phyloP scores from a whole-genome alignment of 1,140 invertebrate genomes.

The Cylas formicarius region DNA sequence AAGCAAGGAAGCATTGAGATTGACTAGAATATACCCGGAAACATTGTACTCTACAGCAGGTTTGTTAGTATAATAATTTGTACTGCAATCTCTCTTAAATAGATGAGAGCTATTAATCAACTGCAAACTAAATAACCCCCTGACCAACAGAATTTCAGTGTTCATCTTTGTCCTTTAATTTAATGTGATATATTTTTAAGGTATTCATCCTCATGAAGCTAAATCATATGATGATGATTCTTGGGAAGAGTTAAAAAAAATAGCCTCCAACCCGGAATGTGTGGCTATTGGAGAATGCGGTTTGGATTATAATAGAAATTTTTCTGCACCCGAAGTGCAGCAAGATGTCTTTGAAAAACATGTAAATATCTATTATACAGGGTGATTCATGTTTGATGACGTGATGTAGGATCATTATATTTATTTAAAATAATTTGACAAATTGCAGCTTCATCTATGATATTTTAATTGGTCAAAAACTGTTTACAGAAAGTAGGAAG shows the following conservation, averaged over 20 bases:
- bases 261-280: conserved; percentile 77
- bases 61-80: conserved; percentile 32
- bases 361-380: conserved; percentile 44
- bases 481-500: not conserved
- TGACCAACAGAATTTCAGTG: too few relatives aligned
- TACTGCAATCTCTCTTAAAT: not conserved
- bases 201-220: conserved; percentile 92
- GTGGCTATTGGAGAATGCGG: conserved; percentile 92
- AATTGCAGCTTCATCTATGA: too few relatives aligned
- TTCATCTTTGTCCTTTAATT: conserved; percentile 7
- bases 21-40: conserved; percentile 82
- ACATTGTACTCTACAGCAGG: conserved; percentile 88
- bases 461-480: too few relatives aligned
- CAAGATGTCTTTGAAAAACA: conserved; percentile 83
- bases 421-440: too few relatives aligned
- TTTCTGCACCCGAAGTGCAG: conserved; percentile 82
- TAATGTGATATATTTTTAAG: conserved; percentile 42
- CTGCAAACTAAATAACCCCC: too few relatives aligned
- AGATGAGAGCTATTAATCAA: conserved; percentile 1
- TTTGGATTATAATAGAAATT: conserved; percentile 89
- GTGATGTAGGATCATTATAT: too few relatives aligned
- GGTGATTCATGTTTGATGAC: not conserved
- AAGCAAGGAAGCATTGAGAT: conserved; percentile 82
- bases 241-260: conserved; percentile 61
- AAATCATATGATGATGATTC: conserved; percentile 83